These are phyloP conservation scores for human DNA, from an alignment of 2,113 vertebrate species.

Conservation along the genomic window GRCh38 chr20:34760501-34761000, in stretches of 20 bases:
- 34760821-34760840: not conserved
- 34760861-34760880: not conserved
- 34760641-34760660: constrained; percentile 28
- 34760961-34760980: too few relatives aligned
- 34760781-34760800: not conserved
- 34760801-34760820: not conserved
- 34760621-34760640: not conserved
- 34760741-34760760: constrained; percentile 20
- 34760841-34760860: not conserved
- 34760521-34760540: constrained; percentile 6
- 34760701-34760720: constrained; percentile 17
- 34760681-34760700: not conserved
- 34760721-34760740: not conserved
- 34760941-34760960: too few relatives aligned
- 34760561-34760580: constrained; percentile 21
- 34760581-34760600: constrained; percentile 38
- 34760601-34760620: not conserved
- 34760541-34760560: constrained; percentile 5
- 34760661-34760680: constrained; percentile 24
- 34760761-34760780: not conserved
- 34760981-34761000: too few relatives aligned
- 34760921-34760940: constrained; percentile 12
- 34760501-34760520: constrained; percentile 4
- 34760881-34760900: not conserved
- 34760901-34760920: constrained; percentile 19